These are phyloP conservation scores for Harpagifer antarcticus DNA, from an alignment of 2,797 vertebrate genomes.

Conservation along the genomic window DNA sequence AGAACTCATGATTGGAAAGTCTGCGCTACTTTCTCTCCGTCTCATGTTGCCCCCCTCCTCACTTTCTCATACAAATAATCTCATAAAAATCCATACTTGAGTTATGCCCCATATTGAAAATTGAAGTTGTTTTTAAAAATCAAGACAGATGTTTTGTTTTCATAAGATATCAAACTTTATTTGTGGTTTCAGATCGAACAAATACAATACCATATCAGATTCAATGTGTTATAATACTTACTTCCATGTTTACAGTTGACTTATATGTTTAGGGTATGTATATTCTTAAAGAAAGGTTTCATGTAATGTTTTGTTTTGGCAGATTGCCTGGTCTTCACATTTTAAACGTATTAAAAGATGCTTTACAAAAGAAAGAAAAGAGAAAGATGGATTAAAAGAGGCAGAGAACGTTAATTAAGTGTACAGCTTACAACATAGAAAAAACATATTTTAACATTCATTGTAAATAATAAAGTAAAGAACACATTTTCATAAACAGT, in stretches of 20 bases:
- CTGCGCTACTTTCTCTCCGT: slow-evolving; percentile 41
- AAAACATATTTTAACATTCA: neutral
- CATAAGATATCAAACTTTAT: slow-evolving; percentile 43
- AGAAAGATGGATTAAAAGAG: neutral
- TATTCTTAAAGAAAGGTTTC: neutral
- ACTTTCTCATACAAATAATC: neutral
- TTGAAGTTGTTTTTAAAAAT: slow-evolving; percentile 8
- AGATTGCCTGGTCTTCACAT: neutral
- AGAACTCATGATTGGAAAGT: slow-evolving; percentile 76
- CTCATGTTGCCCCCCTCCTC: neutral
- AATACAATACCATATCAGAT: slow-evolving; percentile 2
- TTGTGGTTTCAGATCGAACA: slow-evolving; percentile 46
- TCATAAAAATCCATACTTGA: slow-evolving; percentile 20
- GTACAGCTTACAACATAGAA: neutral
- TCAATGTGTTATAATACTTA: neutral
- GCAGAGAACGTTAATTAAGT: neutral
- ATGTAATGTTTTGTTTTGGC: neutral
- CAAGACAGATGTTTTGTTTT: slow-evolving; percentile 41
- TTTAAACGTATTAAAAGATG: neutral
- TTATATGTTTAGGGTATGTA: neutral
- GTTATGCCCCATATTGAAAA: slow-evolving; percentile 7
- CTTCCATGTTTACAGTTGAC: slow-evolving; percentile 1
- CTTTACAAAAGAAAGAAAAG: neutral
- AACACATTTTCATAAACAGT: neutral
- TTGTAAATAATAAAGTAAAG: neutral